These are phyloP conservation scores for Actinemys pallida DNA, from an alignment of 2,113 vertebrate species.

Conservation along the genomic window DNA sequence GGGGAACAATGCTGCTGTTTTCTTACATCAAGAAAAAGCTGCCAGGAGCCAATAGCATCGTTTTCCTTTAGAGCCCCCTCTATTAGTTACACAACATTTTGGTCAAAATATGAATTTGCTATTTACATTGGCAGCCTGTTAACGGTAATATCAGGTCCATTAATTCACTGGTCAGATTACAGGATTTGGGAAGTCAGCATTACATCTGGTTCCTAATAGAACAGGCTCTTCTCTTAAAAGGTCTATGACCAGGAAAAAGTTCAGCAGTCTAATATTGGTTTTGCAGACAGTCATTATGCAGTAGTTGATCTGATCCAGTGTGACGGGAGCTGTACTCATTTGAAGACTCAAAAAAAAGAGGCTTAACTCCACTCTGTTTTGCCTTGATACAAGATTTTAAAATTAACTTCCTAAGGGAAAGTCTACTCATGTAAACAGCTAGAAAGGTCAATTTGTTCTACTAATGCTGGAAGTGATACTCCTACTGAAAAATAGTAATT, in stretches of 20 bases:
- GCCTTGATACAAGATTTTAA: constrained; percentile 19
- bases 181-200: not conserved
- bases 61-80: not conserved
- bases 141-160: not conserved
- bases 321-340: not conserved
- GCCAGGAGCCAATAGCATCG: not conserved
- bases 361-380: constrained; percentile 15
- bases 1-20: not conserved
- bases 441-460: constrained; percentile 34
- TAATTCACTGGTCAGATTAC: not conserved
- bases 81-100: not conserved
- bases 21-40: not conserved
- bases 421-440: constrained; percentile 24
- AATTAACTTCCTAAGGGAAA: constrained; percentile 43
- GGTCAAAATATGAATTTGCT: not conserved
- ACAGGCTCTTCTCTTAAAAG: not conserved
- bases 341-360: not conserved
- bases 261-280: accelerated
- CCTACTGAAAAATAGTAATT: constrained; percentile 34
- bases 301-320: not conserved
- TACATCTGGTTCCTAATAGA: not conserved
- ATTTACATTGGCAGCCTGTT: not conserved
- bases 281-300: not conserved
- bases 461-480: constrained; percentile 28
- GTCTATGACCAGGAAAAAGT: too few relatives aligned